phyloP scores from a whole-genome alignment of 2,113 vertebrate species.

The Ictidomys tridecemlineatus region DNA sequence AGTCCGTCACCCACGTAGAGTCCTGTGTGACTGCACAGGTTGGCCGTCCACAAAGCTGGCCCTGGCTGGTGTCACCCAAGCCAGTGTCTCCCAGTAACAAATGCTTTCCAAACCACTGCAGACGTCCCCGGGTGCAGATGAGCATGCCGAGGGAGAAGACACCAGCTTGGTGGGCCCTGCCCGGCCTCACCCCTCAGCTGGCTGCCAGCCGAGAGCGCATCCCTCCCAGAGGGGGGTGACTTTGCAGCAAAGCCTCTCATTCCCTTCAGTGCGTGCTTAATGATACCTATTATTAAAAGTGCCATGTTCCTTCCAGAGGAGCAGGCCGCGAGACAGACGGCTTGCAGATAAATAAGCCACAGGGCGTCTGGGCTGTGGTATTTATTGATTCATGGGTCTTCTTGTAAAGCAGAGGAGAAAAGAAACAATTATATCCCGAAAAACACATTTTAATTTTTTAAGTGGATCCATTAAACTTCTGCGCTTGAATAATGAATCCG shows the following conservation, averaged over 20 bases:
- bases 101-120: not conserved
- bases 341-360: not conserved
- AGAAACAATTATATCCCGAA: not conserved
- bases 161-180: rapidly evolving
- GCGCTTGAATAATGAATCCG: slow-evolving; percentile 23
- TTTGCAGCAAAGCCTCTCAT: slow-evolving; percentile 1
- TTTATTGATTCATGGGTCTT: slow-evolving; percentile 54
- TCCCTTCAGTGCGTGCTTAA: slow-evolving; percentile 59
- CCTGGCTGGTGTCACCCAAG: not conserved
- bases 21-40: no score
- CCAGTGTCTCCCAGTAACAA: not conserved
- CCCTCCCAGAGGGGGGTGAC: not conserved
- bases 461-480: slow-evolving; percentile 66
- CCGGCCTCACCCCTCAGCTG: not conserved
- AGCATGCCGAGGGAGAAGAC: rapidly evolving
- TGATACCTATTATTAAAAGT: not conserved
- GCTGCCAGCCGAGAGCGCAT: not conserved
- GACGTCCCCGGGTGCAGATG: not conserved
- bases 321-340: not conserved
- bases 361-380: not conserved
- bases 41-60: not conserved
- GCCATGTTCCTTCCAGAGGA: not conserved
- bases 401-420: slow-evolving; percentile 27
- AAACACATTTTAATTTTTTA: slow-evolving; percentile 66
- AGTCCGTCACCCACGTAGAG: no score